Conservation (phyloP, 2,797 vertebrate genomes). For the Hippopotamyrus pictus region DNA sequence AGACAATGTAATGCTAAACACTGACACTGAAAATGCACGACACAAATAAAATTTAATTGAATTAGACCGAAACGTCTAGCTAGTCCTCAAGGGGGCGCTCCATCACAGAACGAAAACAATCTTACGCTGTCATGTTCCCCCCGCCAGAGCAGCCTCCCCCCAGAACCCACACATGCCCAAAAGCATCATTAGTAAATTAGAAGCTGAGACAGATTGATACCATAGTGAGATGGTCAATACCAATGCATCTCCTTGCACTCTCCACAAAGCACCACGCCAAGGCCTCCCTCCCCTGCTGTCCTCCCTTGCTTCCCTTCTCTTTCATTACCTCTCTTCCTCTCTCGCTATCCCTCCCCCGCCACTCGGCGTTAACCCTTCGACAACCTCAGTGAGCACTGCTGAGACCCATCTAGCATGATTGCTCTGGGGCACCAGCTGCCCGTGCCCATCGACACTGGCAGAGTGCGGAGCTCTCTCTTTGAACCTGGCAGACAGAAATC, state of each 20-base stretch:
- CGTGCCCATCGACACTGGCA: not conserved
- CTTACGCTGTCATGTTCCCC: not conserved
- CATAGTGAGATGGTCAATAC: conserved; percentile 14
- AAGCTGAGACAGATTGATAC: conserved; percentile 16
- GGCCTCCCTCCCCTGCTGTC: not conserved
- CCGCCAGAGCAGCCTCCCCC: not conserved
- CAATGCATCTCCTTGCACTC: not conserved
- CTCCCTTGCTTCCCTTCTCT: not conserved
- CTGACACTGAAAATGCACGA: too few relatives aligned
- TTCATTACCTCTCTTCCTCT: not conserved
- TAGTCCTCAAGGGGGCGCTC: not conserved
- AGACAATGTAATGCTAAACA: too few relatives aligned
- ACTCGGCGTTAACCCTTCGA: not conserved
- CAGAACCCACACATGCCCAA: not conserved
- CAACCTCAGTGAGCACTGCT: not conserved
- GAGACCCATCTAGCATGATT: not conserved
- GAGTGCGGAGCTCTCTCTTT: not conserved
- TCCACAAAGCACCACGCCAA: not conserved
- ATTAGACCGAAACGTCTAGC: not conserved
- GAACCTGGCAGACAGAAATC: not conserved
- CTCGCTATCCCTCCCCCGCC: not conserved
- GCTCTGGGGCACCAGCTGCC: not conserved
- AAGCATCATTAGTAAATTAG: conserved; percentile 21
- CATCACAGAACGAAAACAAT: not conserved
- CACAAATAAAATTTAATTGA: not conserved